A percentile compares a stretch with the other conserved stretches of the same genome.
These are phyloP conservation scores for Crenichthys baileyi DNA, from an alignment of 2,797 vertebrate species.

Conservation along the genomic window DNA sequence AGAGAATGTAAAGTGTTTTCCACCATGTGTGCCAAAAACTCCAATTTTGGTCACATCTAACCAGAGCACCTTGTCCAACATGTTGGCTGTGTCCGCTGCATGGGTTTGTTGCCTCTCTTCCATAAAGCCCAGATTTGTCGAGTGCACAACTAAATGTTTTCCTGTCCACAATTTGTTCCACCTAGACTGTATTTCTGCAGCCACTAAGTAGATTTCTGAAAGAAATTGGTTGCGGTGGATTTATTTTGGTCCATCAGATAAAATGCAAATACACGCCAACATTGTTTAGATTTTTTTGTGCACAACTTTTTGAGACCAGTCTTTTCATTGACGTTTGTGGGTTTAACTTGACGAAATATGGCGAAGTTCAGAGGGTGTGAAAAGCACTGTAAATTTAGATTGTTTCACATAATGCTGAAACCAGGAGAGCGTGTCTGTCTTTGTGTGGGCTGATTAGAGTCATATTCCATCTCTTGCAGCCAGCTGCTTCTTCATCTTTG, in stretches of 20 bases:
- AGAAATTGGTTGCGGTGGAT: neutral
- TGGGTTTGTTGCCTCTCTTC: neutral
- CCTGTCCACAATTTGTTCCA: neutral
- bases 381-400: neutral
- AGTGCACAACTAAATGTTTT: neutral
- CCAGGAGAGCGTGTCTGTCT: constrained; percentile 45
- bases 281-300: neutral
- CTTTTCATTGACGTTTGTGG: neutral
- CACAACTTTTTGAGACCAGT: neutral
- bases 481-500: constrained; percentile 11
- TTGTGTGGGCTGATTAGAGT: constrained; percentile 32
- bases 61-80: too few relatives aligned
- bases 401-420: constrained; percentile 2
- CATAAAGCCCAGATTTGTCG: neutral
- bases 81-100: neutral
- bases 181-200: neutral
- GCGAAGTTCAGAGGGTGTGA: neutral
- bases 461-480: constrained; percentile 36
- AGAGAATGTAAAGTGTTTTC: neutral
- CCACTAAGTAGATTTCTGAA: neutral
- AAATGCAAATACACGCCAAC: neutral
- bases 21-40: too few relatives aligned
- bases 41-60: too few relatives aligned
- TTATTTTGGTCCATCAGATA: neutral
- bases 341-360: neutral